Evolutionary conservation across 1,140 invertebrate genomes (phyloP), one percentile per base, ranked within the genome.

Genomic region (Fopius arisanus): DNA sequence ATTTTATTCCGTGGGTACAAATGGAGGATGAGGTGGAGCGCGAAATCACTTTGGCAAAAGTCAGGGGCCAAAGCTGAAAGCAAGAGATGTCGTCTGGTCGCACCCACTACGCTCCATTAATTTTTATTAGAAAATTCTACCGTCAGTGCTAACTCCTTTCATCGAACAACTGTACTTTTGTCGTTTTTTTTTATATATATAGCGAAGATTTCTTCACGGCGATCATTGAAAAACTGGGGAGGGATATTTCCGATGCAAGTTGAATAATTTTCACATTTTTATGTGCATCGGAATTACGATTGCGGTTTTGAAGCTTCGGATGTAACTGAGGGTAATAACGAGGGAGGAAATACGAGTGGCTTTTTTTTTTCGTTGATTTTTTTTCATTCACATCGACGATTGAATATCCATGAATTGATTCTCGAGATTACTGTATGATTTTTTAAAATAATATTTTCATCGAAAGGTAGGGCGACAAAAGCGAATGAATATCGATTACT

Each of bases 101-200:
- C 54, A 19, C 23, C 2, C 54, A 28, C 23, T 54, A 80, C 77
- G 81, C 78, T 81, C 81, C 80, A 81, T 82, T 82, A 82, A 81
- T 82, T 82, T 48, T 81, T 82, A 82, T 80, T 82, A 82, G 75
- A 69, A 73, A 77, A 76, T 79, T 59, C 54, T 16, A 76, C 63
- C 59, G 48, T 77, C 7, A 41, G 65, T 48, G 19, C 23, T 59
- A 59, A 59, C 54, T 59, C 54, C 23, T 19, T 59, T 28, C 54
- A 19, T 59, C 54, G 21, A 26, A 23, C 54, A 59, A 59, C 54
- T 59, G 43, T 59, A 23, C 54, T 59, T 28, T 5, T 28, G 19
- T 19, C 54, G 9, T 26, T 59, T 59, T 59, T 26, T 59, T 59
- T 59, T 14, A 23, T 26, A 59, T 28, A 59, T 59, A 48, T 19